Evolutionary conservation across 2,888 invertebrate genomes (phyloP), one percentile per base, ranked within the genome.

Genomic region (Metellina segmentata): DNA sequence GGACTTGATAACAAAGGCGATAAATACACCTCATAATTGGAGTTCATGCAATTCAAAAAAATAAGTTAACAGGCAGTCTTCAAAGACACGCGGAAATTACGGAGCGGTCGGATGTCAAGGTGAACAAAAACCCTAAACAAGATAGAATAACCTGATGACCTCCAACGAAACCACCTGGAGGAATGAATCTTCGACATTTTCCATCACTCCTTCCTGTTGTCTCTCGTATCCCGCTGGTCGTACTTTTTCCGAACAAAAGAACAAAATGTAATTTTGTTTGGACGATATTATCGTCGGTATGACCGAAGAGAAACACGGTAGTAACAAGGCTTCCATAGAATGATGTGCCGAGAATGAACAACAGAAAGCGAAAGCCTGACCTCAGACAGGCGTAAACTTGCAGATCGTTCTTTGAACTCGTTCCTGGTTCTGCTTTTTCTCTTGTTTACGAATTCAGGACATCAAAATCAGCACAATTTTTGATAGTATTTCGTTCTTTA

Each of bases 91-190:
- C 85, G 85, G 85, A 85, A 85, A 85, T 74, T 61, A 53, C 34
- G n/a, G 16, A 85, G 53, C 51, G n/a, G 70, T n/a, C 13, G 70
- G 53, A 75, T 34, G 85, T 85, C 85, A 85, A 75, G 85, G 85
- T 85, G 13, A 85, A 75, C 13, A 4, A 53, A 52, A 61, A 61
- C 61, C n/a, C 71, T 9, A 51, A n/a, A 52, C 19, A 34, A 6
- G 19, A n/a, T 0, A 52, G 52, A 20, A 52, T 53, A 16, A 20
- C 20, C 72, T 74, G 74, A 74, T 75, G 74, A 85, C 85, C 85
- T 85, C 61, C 85, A 85, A 75, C n/a, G 9, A 48, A 53, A 75
- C 34, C 85, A 85, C 75, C 85, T 85, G 61, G 13, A 51, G 20
- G 72, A 19, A 9, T 6, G n/a, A 34, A 48, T 81, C 49, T 52